Conservation (phyloP, 1,140 invertebrate genomes). For the Neodiprion pinetum region DNA sequence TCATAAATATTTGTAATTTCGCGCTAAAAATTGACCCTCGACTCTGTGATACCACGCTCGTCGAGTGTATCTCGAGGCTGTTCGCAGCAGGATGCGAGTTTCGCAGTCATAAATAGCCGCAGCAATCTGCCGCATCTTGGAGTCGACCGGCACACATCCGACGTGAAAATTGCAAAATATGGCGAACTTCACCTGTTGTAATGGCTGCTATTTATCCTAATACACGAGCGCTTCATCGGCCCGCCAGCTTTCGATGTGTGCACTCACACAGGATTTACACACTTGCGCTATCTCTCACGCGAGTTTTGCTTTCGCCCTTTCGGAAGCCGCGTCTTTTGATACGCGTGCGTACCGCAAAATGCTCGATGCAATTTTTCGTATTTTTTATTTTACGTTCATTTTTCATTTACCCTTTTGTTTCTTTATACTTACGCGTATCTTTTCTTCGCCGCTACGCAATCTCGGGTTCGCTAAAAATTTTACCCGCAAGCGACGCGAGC, state of each 20-base stretch:
- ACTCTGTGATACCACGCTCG: background rate
- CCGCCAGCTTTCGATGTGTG: background rate
- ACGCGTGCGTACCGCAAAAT: too few species aligned
- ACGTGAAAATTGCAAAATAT: slow-evolving; percentile 48
- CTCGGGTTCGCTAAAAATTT: too few species aligned
- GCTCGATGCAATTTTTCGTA: too few species aligned
- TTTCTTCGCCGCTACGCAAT: too few species aligned
- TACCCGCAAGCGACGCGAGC: too few species aligned
- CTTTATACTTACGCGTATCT: too few species aligned
- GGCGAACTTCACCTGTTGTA: slow-evolving; percentile 42
- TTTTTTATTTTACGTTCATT: too few species aligned
- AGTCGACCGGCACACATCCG: slow-evolving; percentile 28
- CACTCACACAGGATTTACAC: too few species aligned
- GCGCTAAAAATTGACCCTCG: too few species aligned
- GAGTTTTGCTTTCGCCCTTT: background rate
- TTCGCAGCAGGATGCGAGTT: slow-evolving; percentile 33
- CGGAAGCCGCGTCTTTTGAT: slow-evolving; percentile 1
- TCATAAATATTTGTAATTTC: too few species aligned
- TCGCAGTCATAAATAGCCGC: slow-evolving; percentile 39
- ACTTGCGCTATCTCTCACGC: background rate
- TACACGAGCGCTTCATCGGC: slow-evolving; percentile 20
- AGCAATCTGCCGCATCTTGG: slow-evolving; percentile 40
- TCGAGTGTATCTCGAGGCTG: background rate
- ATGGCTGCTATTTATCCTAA: slow-evolving; percentile 48
- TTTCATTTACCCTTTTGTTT: too few species aligned